Conservation (phyloP, 2,113 vertebrate species). For the Callionymus lyra region DNA sequence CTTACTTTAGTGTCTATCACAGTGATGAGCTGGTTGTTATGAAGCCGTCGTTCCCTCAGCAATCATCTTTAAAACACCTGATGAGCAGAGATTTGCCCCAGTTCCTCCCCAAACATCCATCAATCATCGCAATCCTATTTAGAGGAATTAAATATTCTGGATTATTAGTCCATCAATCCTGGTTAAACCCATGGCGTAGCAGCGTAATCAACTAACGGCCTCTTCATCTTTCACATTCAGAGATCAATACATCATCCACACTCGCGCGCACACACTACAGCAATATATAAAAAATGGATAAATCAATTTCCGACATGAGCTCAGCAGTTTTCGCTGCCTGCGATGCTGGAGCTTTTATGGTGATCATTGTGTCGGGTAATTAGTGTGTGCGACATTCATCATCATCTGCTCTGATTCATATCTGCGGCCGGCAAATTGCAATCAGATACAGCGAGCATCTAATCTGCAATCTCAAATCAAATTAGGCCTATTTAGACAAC, state of each 20-base stretch:
- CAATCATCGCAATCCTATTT: no score
- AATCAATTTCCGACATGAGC: constrained; percentile 27
- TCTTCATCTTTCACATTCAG: constrained; percentile 63
- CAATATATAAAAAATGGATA: constrained; percentile 24
- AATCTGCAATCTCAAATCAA: constrained; percentile 66
- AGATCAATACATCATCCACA: constrained; percentile 56
- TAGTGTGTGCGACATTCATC: constrained; percentile 50
- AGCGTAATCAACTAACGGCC: constrained; percentile 63
- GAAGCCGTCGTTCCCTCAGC: no score
- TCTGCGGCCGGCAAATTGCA: constrained; percentile 65
- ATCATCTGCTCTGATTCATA: constrained; percentile 57
- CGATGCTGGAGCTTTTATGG: constrained; percentile 28
- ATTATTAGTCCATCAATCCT: constrained; percentile 51
- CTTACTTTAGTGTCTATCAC: no score
- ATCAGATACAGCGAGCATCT: constrained; percentile 63
- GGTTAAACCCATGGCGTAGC: constrained; percentile 53
- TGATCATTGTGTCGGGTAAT: constrained; percentile 47
- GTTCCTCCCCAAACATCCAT: no score
- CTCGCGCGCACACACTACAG: constrained; percentile 45
- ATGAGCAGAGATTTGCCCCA: no score
- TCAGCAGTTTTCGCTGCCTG: constrained; percentile 26
- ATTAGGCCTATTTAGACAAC: constrained; percentile 67
- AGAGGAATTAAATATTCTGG: constrained; percentile 3
- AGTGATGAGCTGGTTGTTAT: no score
- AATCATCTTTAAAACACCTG: no score